Evolutionary conservation across 2,113 vertebrate species (phyloP).

Genomic region (Bagarius yarrelli): DNA sequence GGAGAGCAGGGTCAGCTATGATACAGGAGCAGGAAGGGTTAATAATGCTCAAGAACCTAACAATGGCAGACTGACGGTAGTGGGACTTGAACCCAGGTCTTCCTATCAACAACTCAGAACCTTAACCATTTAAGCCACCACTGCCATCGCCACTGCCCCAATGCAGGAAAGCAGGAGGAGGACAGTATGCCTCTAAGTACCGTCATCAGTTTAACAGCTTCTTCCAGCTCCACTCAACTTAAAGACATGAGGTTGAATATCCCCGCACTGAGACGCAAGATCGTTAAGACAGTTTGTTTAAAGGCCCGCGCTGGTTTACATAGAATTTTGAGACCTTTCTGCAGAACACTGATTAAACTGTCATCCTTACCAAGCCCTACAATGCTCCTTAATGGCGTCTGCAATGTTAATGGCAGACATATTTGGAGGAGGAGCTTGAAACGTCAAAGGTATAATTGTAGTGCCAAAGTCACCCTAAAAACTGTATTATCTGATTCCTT

Average conservation of each 20-base stretch:
- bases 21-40: too few species aligned
- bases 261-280: background rate
- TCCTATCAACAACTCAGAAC: too few species aligned
- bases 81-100: too few species aligned
- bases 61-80: too few species aligned
- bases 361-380: constrained; percentile 20
- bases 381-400: constrained; percentile 18
- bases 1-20: too few species aligned
- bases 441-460: constrained; percentile 45
- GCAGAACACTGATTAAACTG: constrained; percentile 42
- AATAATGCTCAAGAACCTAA: too few species aligned
- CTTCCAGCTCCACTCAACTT: constrained; percentile 10
- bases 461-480: constrained; percentile 34
- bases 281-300: background rate
- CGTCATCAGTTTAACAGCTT: constrained; percentile 3
- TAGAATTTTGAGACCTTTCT: background rate
- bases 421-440: constrained; percentile 3
- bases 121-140: too few species aligned
- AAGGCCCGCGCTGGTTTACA: background rate
- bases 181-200: too few species aligned
- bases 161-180: too few species aligned
- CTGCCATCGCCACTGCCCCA: too few species aligned
- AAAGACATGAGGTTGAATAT: background rate
- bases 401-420: background rate
- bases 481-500: constrained; percentile 32